Percentiles rank a stretch among this genome's conserved stretches.
Evolutionary conservation across 2,888 invertebrate genomes (phyloP).

Genomic region (Keiferia lycopersicella): DNA sequence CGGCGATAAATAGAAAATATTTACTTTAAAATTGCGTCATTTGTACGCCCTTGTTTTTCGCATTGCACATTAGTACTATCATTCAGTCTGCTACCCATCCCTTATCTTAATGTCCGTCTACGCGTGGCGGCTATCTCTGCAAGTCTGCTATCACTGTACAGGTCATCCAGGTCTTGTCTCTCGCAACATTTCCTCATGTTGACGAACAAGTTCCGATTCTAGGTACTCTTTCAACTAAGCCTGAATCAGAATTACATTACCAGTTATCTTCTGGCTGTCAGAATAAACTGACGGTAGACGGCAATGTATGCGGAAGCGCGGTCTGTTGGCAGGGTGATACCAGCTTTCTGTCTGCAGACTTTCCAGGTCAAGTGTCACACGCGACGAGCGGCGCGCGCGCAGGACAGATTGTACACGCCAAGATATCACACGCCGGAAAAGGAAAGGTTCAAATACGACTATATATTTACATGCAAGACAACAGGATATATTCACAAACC

Average conservation of each 20-base stretch:
- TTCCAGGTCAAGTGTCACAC: slow-evolving; percentile 5
- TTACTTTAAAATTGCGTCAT: too few relatives aligned
- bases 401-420: not conserved
- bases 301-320: too few relatives aligned
- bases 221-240: too few relatives aligned
- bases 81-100: not conserved
- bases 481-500: too few relatives aligned
- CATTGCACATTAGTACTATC: not conserved
- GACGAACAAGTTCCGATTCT: too few relatives aligned
- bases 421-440: not conserved
- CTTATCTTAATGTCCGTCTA: not conserved
- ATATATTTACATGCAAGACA: not conserved
- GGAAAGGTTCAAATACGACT: not conserved
- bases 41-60: not conserved
- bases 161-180: not conserved
- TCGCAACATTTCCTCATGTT: slow-evolving; percentile 1
- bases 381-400: not conserved
- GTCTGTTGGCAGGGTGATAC: too few relatives aligned
- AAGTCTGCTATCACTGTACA: not conserved
- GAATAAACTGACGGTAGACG: too few relatives aligned
- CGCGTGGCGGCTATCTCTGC: not conserved
- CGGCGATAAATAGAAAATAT: too few relatives aligned
- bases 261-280: too few relatives aligned
- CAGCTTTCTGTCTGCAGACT: not conserved
- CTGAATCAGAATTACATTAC: too few relatives aligned